Conservation (phyloP, 2,888 invertebrate genomes). For the Eristalis tenax region DNA sequence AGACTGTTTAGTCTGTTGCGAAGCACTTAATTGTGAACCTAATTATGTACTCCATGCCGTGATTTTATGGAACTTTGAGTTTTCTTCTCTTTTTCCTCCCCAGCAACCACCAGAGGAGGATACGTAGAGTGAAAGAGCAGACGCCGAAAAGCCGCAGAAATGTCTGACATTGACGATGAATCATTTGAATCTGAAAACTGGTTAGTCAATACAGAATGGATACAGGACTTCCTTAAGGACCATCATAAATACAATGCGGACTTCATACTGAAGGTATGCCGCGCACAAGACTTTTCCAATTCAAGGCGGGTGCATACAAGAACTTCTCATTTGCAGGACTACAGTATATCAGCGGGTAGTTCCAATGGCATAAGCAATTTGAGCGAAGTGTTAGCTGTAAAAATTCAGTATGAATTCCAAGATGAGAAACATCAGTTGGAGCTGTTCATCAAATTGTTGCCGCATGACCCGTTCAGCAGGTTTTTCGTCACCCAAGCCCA, state of each 20-base stretch:
- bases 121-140: neutral
- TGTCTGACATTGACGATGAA: slow-evolving; percentile 76
- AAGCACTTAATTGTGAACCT: neutral
- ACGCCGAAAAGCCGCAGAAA: slow-evolving; percentile 26
- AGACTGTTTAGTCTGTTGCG: neutral
- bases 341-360: slow-evolving; percentile 84
- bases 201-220: slow-evolving; percentile 75
- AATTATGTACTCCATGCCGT: neutral
- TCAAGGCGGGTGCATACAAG: too few species aligned
- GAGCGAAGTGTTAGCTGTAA: slow-evolving; percentile 90
- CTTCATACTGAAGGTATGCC: slow-evolving; percentile 73
- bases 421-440: slow-evolving; percentile 78
- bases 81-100: too few species aligned
- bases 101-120: neutral
- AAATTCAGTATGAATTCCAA: slow-evolving; percentile 84
- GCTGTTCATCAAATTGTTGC: slow-evolving; percentile 89
- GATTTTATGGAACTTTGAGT: neutral
- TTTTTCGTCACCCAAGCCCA: slow-evolving; percentile 91
- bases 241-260: slow-evolving; percentile 73
- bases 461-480: slow-evolving; percentile 89
- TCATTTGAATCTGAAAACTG: slow-evolving; percentile 74
- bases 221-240: slow-evolving; percentile 74
- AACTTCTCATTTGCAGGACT: slow-evolving; percentile 76
- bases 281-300: neutral
- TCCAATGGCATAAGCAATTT: slow-evolving; percentile 87